Evolutionary conservation across 2,888 invertebrate species (phyloP), one percentile per base, ranked within the genome.

Genomic region (Clitarchus hookeri): DNA sequence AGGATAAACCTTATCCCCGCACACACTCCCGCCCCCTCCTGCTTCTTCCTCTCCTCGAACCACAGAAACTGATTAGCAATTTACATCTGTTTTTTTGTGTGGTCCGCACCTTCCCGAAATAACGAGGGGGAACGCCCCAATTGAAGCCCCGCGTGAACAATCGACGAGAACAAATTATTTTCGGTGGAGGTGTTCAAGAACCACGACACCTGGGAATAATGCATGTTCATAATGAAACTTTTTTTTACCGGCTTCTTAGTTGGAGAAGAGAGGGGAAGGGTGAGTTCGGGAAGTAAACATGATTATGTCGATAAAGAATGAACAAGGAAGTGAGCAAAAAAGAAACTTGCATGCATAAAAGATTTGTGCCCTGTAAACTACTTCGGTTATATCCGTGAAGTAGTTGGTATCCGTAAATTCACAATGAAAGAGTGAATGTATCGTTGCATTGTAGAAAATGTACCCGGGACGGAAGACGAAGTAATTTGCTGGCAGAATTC

Each of bases 121-220:
- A 65, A 65, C 65, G 65, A 65, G 65, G 6, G 0, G 65, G 8
- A 65, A 65, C 19, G 65, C 19, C 65, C 48, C 8, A 1, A 65
- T 65, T 65, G 65, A 65, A 65, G 11, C 3, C 8, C n/a, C 65
- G 19, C 65, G 65, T 19, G 65, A 65, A 65, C 65, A 65, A 65
- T 65, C 65, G 65, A 65, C 65, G 65, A 65, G 65, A 65, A 65
- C 65, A 65, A 65, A 65, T 65, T 65, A 65, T 65, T 65, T 65
- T 65, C 65, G 65, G 65, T 23, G 13, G 65, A 19, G 8, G 11
- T n/a, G 11, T 65, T 8, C 65, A 19, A 65, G 65, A 11, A 19
- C 65, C 8, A n/a, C 65, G 6, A 23, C 13, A 65, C 65, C 65
- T 11, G 8, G 65, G 65, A 65, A 65, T 65, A 65, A 65, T 65